Conservation (phyloP, 2,888 invertebrate genomes). For the Heterodera filipjevi region DNA sequence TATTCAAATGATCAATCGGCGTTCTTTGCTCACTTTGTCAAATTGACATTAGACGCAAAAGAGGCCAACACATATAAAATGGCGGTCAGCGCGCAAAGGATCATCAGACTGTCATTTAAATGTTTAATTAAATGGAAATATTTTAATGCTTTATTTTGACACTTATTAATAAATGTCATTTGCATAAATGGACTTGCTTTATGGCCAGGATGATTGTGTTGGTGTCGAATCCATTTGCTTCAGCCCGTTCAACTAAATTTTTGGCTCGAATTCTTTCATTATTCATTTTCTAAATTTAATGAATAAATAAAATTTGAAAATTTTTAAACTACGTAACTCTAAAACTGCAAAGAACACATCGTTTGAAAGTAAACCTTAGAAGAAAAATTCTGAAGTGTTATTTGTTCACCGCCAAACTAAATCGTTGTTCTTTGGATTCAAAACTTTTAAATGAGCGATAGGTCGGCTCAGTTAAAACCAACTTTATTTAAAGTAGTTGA, state of each 20-base stretch:
- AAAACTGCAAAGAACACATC: too few relatives aligned
- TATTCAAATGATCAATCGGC: too few relatives aligned
- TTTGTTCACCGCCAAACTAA: too few relatives aligned
- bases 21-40: neutral
- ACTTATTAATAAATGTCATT: too few relatives aligned
- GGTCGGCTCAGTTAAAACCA: too few relatives aligned
- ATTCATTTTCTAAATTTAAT: neutral
- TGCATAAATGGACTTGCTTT: neutral
- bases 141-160: neutral
- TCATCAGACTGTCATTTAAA: conserved; percentile 3
- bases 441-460: too few relatives aligned
- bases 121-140: neutral
- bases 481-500: too few relatives aligned
- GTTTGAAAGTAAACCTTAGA: too few relatives aligned
- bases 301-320: too few relatives aligned
- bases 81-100: conserved; percentile 1
- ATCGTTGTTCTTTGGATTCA: too few relatives aligned
- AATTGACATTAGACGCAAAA: neutral
- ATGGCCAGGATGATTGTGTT: conserved; percentile 1
- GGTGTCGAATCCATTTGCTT: neutral
- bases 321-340: too few relatives aligned
- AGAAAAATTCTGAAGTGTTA: too few relatives aligned
- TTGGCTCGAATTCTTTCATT: neutral
- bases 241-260: neutral
- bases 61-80: conserved; percentile 1